These are phyloP conservation scores for Esox niger DNA, from an alignment of 2,113 vertebrate genomes.

Conservation along the genomic window DNA sequence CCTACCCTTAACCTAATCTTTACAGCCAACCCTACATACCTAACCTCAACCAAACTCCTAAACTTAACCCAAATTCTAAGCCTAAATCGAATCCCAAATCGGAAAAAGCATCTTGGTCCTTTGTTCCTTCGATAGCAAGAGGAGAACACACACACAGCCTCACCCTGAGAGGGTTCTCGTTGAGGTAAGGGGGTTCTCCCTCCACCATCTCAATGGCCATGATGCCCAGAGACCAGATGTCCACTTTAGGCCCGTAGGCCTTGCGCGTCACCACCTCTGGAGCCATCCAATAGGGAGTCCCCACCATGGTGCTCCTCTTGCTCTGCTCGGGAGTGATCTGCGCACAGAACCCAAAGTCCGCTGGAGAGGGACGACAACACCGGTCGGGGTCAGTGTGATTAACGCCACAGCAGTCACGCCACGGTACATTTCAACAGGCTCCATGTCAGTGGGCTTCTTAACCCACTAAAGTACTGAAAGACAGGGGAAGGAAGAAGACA, in stretches of 20 bases:
- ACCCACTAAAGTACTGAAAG: background rate
- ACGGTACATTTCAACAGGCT: no score
- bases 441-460: background rate
- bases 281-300: conserved; percentile 98
- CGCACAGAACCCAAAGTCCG: conserved; percentile 97
- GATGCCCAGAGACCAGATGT: conserved; percentile 97
- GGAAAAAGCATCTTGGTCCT: no score
- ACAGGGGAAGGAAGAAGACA: background rate
- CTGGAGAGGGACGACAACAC: conserved; percentile 59
- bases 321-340: conserved; percentile 98
- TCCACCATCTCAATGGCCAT: conserved; percentile 99
- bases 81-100: no score
- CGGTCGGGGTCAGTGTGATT: background rate
- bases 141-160: conserved; percentile 52
- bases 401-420: background rate
- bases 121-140: no score
- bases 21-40: no score
- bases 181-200: conserved; percentile 96
- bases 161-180: conserved; percentile 96
- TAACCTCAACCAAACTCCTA: no score
- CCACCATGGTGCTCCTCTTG: conserved; percentile 98
- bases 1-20: no score
- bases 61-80: no score
- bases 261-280: conserved; percentile 96
- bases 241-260: conserved; percentile 97